These are phyloP conservation scores for Caenorhabditis latens DNA, from an alignment of 1,140 invertebrate species.

Conservation along the genomic window DNA sequence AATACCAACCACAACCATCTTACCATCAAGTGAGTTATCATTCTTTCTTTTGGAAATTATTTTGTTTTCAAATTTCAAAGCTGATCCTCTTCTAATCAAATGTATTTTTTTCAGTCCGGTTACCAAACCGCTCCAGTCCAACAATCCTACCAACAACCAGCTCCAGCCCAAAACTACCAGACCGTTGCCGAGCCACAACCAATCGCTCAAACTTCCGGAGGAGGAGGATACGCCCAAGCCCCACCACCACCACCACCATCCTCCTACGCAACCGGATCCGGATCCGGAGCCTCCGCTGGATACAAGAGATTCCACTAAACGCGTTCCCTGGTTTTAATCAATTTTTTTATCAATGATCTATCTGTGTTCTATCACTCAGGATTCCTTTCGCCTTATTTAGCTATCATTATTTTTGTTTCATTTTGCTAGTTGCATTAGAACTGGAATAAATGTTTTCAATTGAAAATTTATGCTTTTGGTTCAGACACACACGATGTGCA, in stretches of 20 bases:
- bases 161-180: slow-evolving; percentile 40
- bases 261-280: slow-evolving; percentile 27
- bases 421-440: too few species aligned
- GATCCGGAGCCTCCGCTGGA: slow-evolving; percentile 2
- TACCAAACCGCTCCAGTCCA: slow-evolving; percentile 39
- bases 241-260: slow-evolving; percentile 54
- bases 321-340: not conserved
- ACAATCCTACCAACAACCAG: slow-evolving; percentile 26
- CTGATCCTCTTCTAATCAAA: not conserved
- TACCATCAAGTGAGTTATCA: too few species aligned
- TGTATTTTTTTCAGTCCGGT: not conserved
- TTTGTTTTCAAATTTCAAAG: too few species aligned
- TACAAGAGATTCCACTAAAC: slow-evolving; percentile 46
- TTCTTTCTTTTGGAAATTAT: too few species aligned
- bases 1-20: too few species aligned
- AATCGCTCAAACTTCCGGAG: slow-evolving; percentile 35
- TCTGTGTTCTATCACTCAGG: slow-evolving; percentile 28
- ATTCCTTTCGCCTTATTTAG: not conserved
- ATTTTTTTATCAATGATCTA: slow-evolving; percentile 19
- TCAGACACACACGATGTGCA: too few species aligned
- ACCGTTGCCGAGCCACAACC: slow-evolving; percentile 11
- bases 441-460: too few species aligned
- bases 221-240: slow-evolving; percentile 14
- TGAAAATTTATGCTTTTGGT: too few species aligned
- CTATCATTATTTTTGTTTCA: not conserved